Base-by-base conservation (phyloP, 2,113 vertebrate species). In the Etia nguti region DNA sequence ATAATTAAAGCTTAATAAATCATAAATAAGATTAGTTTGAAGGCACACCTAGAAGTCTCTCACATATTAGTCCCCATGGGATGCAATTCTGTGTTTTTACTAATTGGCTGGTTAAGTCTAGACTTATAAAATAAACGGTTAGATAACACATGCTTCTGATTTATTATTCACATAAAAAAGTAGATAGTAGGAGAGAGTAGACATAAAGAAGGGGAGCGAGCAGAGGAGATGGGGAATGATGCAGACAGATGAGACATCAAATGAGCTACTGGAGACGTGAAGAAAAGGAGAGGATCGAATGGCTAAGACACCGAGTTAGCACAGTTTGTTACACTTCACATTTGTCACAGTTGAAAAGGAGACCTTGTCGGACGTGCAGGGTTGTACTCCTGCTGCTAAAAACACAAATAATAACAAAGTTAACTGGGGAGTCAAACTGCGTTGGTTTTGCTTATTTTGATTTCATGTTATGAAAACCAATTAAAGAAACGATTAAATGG, bases 261-360 rank as follows among this genome's bases (percentile, higher is more conserved):
- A 79, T 8, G 36, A 77, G 83, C 41, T 48, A 11, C 70, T 1
- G 20, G 52, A 54, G 52, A 54, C 52, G 3, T n/a, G 16, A 48
- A 75, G 41, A 29, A 18, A 48, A 5, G 5, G 0, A 46, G 11
- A 46, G 1, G 24, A 20, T 29, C 6, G 6, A 13, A 48, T 6
- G 3, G 68, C 24, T 75, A 20, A 48, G 68, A 48, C 41, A 26
- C 1, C 3, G 13, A 73, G 68, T 43, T 18, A 43, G 22, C 41
- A 73, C 15, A 11, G 68, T 4, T 70, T 43, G 1, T 9, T 48
- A 29, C 68, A 48, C 6, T 29, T 48, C 22, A 29, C 26, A 29
- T 1, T 20, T 1, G 43, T 75, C 43, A 48, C 24, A 29, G 68
- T 1, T 48, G 24, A 75, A 75, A 75, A 29, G 41, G 22, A 2